Evolutionary conservation across 2,113 vertebrate species (phyloP), one percentile per base, ranked within the genome.

Genomic region (Hiodon tergisus): DNA sequence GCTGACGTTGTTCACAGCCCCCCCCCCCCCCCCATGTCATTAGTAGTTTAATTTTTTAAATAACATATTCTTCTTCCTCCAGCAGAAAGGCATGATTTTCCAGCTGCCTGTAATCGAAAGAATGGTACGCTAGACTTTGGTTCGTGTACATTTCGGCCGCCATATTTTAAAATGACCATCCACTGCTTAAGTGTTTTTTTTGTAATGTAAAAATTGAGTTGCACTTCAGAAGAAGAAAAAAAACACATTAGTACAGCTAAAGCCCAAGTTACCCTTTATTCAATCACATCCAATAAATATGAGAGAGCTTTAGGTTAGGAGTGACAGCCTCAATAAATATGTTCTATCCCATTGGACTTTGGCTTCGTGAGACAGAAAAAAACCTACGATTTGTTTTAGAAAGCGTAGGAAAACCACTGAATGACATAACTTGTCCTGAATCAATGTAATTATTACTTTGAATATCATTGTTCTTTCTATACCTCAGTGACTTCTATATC

Each of bases 151-250:
- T 58, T 74, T 3, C 31, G 47, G 55, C 53, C 11, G 13, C 59
- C 14, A 62, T 61, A 46, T 72, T n/a, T 61, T 59, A 61, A 14
- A 61, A 51, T 8, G 3, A 13, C 48, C 6, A 69, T 9, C 48
- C 47, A 50, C 47, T 31, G 6, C 31, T 52, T 10, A 53, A 52
- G 7, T 50, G 31, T 61, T 4, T 72, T 61, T 72, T 73, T 31
- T 16, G 8, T 31, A 31, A 61, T 3, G 16, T 16, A 9, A 54
- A 58, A 55, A 51, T 31, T 53, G 51, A 66, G 16, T 8, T 66
- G 62, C 16, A 70, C 58, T 69, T 51, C 11, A 63, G 57, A 76
- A 31, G 67, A 69, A 60, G 50, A 67, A 47, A 69, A 53, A 48
- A 5, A 53, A 54, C 69, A n/a, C 16, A 62, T 48, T 51, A 3